Evolutionary conservation across 1,140 invertebrate genomes (phyloP).

Genomic region (Papilio helenus): DNA sequence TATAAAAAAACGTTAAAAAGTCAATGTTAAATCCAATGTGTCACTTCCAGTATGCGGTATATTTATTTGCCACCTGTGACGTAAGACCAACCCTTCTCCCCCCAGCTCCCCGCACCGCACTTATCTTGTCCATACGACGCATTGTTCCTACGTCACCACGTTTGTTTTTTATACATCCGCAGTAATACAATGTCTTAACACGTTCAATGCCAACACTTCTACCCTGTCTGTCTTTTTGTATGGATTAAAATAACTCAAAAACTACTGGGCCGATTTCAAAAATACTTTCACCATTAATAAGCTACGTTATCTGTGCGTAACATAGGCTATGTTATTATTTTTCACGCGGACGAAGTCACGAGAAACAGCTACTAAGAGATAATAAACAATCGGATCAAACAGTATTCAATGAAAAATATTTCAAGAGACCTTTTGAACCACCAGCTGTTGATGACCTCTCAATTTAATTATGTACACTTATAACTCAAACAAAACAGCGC

Average conservation of each 20-base stretch:
- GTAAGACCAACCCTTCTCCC: background rate
- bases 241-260: no score
- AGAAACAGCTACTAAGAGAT: no score
- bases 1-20: background rate
- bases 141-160: background rate
- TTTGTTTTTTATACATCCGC: background rate
- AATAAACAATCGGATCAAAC: no score
- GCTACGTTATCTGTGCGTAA: no score
- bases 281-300: no score
- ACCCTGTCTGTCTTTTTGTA: no score
- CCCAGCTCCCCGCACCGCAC: background rate
- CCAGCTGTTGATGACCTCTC: background rate
- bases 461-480: conserved; percentile 7
- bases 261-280: no score
- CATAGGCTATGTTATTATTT: no score
- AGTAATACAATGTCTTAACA: conserved; percentile 1
- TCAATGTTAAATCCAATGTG: background rate
- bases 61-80: background rate
- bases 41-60: background rate
- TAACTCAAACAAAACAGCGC: background rate
- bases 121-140: background rate
- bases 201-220: background rate
- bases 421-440: background rate
- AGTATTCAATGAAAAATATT: no score
- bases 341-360: no score